Base-by-base conservation (phyloP, 2,797 vertebrate species). In the Gymnoscopelus braueri region DNA sequence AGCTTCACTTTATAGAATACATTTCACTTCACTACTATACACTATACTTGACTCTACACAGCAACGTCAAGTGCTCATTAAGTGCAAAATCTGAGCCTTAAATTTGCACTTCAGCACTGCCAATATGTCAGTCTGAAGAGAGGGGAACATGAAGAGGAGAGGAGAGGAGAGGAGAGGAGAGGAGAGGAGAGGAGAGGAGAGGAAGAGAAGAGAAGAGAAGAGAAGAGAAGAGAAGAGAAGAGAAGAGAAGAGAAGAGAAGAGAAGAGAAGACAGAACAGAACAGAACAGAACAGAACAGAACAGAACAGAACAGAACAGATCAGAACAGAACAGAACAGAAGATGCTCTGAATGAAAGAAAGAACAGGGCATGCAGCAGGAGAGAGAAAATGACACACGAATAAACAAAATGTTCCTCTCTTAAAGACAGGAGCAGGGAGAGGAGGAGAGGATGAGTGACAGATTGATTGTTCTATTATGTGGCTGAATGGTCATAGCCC, bases 401-500 rank as follows among this genome's bases (percentile, higher is more conserved):
- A 8, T 44, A 44, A 44, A 44, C 39, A 44, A 44, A 71, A 70
- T 26, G 81, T 77, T 80, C 60, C 71, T 62, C 61, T 52, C 47
- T 48, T 48, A 60, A 66, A 85, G 67, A 63, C 87, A 84, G 78
- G 75, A 77, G 39, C 59, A 82, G 77, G 72, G 65, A 71, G 60
- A 77, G 69, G 68, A 84, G 80, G 67, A 57, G 63, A 79, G 84
- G 80, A 89, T 93, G 92, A 94, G 85, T 93, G 93, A 93, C 89
- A 83, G 87, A 78, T 76, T 87, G 90, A 92, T 92, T 93, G 89
- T 92, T 94, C 91, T 87, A 93, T 94, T 94, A 94, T 92, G 92
- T 93, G 93, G 87, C 89, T 93, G 92, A 93, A 89, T 94, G 92
- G 91, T 88, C 92, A 93, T 87, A 92, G 91, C 89, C 89, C 87